phyloP scores from a whole-genome alignment of 1,140 invertebrate genomes.

The Conus betulinus region DNA sequence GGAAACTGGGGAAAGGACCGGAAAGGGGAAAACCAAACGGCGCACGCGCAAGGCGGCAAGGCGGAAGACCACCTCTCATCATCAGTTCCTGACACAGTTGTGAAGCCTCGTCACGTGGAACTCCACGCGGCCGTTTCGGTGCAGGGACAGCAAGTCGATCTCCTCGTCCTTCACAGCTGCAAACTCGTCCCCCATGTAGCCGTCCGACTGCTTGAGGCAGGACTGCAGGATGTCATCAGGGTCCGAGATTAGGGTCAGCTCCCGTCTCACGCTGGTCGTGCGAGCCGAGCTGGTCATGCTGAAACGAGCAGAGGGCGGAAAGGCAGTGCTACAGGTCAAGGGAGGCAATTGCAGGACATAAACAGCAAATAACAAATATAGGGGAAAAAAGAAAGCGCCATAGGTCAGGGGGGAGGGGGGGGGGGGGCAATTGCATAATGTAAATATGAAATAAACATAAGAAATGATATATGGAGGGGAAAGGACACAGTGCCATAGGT shows the following conservation, averaged over 20 bases:
- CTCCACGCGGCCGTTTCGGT: conserved; percentile 33
- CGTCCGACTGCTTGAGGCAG: conserved; percentile 15
- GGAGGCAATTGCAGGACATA: too few species aligned
- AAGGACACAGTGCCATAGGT: too few species aligned
- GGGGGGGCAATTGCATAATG: too few species aligned
- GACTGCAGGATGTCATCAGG: conserved; percentile 7
- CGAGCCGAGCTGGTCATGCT: conserved; percentile 4
- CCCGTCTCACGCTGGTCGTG: neutral
- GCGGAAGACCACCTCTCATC: neutral
- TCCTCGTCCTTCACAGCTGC: conserved; percentile 5
- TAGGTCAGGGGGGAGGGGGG: too few species aligned
- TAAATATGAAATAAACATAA: too few species aligned
- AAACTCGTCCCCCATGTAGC: neutral
- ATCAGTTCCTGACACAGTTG: conserved; percentile 20
- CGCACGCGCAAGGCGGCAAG: neutral
- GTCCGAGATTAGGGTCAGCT: neutral
- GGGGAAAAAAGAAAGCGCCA: neutral
- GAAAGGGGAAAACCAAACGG: neutral
- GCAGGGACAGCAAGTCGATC: conserved; percentile 20
- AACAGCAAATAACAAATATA: neutral
- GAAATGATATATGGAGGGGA: too few species aligned
- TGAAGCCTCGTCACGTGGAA: conserved; percentile 12
- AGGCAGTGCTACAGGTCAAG: too few species aligned
- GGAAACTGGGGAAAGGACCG: too few species aligned
- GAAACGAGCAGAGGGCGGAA: neutral